Evolutionary conservation across 2,888 invertebrate genomes (phyloP), one percentile per base, ranked within the genome.

Genomic region (Hirtodrosophila alboralis): DNA sequence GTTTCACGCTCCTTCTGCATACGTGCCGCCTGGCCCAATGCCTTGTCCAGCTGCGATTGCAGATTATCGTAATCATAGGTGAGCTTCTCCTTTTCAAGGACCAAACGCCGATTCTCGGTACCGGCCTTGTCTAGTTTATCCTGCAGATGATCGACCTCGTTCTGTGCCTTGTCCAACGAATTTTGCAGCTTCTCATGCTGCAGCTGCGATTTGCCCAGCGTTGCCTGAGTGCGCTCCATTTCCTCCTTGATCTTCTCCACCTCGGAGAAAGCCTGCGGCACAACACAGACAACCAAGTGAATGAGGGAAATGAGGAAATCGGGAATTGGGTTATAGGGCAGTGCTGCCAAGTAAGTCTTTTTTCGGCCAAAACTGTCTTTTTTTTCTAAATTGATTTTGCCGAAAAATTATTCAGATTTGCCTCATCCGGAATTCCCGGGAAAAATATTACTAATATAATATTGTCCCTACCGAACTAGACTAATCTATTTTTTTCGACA

Each of bases 131-230:
- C 97, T 65, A 96, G 91, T 84, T 95, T 95, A 90, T 97, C 97
- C 90, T 97, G 97, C 49, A 97, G 91, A 87, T 97, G 96, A 90
- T 97, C 97, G 47, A 96, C 94, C 89, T 97, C 97, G 49, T 95
- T 95, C 90, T 97, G 97, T 13, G 96, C 95, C 87, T 96, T 95
- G 91, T 97, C 97, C 75, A 97, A 92, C 8, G 95, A 92, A 70
- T 96, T 95, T 91, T 97, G 97, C 48, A 97, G 92, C 91, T 97
- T 97, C 91, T 97, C 97, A 89, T 96, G 96, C 88, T 96, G 96
- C 56, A 96, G 92, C 91, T 97, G 97, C 60, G 96, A 95, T 91
- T 97, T 97, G 89, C 96, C 96, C 54, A 97, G 93, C 41, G 96
- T 96, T 21, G 96, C 96, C 90, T 96, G 96, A 18, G 96, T 95